phyloP scores from a whole-genome alignment of 2,888 invertebrate species.

The Atherix ibis region DNA sequence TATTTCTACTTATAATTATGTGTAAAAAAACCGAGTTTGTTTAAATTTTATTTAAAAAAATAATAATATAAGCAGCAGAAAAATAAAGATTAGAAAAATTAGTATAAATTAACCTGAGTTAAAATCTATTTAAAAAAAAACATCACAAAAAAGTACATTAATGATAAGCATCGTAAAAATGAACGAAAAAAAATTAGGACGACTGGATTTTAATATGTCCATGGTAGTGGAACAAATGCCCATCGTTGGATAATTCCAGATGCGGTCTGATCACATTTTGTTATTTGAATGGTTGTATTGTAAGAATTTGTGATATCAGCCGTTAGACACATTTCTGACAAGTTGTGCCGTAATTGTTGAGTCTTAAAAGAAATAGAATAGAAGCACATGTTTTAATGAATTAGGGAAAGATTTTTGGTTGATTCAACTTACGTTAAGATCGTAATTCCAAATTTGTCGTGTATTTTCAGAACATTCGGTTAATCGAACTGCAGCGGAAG shows the following conservation, averaged over 20 bases:
- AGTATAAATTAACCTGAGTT: too few species aligned
- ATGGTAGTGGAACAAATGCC: constrained; percentile 28
- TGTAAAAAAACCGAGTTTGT: too few species aligned
- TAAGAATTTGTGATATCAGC: too few species aligned
- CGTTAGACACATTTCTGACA: constrained; percentile 25
- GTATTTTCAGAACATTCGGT: constrained; percentile 21
- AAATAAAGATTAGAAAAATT: too few species aligned
- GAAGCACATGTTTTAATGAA: neutral
- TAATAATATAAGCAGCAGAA: too few species aligned
- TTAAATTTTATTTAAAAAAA: too few species aligned
- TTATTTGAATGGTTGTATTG: constrained; percentile 19
- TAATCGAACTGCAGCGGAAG: constrained; percentile 23
- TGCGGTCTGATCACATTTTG: constrained; percentile 23
- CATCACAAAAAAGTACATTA: too few species aligned
- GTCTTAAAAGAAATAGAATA: constrained; percentile 18
- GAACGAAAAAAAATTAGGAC: too few species aligned
- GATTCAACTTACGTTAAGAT: constrained; percentile 23
- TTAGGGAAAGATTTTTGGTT: neutral
- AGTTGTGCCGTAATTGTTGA: constrained; percentile 26
- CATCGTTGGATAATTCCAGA: constrained; percentile 27
- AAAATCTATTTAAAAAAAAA: too few species aligned
- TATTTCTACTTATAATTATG: too few species aligned
- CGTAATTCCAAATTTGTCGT: constrained; percentile 27
- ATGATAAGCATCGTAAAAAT: too few species aligned
- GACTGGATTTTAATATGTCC: too few species aligned